Conservation (phyloP, 2,113 vertebrate species). For the Phaethornis superciliosus region DNA sequence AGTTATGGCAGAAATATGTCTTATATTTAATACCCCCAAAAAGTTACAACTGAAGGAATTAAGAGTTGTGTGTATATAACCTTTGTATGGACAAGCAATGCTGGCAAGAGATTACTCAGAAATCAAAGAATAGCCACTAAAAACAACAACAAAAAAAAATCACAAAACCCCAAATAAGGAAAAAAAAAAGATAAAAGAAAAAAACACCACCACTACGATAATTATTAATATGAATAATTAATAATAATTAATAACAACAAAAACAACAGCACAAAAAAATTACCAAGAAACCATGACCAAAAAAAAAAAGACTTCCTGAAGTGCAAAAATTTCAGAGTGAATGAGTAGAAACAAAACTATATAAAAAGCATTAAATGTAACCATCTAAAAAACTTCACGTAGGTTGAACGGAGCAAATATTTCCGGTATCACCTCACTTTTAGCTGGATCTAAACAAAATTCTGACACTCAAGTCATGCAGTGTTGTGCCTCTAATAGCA, state of each 20-base stretch:
- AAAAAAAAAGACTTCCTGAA: not conserved
- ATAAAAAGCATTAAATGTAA: not conserved
- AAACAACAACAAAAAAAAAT: no score
- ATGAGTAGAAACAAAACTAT: not conserved
- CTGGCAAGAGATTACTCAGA: not conserved
- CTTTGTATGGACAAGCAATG: not conserved
- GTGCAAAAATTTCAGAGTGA: not conserved
- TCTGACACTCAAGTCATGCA: not conserved
- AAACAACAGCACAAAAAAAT: no score
- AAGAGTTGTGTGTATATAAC: not conserved
- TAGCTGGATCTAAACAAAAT: not conserved
- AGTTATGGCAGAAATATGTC: not conserved
- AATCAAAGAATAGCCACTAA: not conserved
- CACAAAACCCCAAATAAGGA: no score
- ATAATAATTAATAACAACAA: no score
- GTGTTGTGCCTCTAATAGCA: no score
- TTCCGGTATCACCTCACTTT: not conserved
- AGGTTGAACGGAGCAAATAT: not conserved
- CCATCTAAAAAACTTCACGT: not conserved
- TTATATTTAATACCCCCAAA: not conserved
- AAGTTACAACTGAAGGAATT: not conserved
- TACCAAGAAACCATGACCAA: no score
- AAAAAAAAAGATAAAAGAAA: no score
- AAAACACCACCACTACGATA: no score
- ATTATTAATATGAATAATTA: no score